Evolutionary conservation across 2,888 invertebrate genomes (phyloP), one percentile per base, ranked within the genome.

Genomic region (Mamestra brassicae): DNA sequence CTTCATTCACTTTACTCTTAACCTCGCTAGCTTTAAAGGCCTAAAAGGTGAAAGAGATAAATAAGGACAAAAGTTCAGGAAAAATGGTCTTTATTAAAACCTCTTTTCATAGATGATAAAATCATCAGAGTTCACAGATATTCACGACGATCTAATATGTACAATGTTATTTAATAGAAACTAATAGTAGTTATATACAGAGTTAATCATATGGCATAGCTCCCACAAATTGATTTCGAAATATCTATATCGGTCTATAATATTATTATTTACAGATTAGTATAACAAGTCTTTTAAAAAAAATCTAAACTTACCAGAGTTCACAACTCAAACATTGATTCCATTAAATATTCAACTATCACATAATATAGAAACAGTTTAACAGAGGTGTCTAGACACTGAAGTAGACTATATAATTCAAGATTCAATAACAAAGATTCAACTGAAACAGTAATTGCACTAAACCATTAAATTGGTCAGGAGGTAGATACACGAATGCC

Each of bases 61-160:
- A 90, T 89, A 65, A 91, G 89, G 92, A 87, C 70, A 66, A 68
- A 10, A 36, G 2, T 87, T 90, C 92, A 91, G 92, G 93, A 93
- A 95, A 94, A 94, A 92, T 93, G 93, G 93, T 92, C 91, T 95
- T 95, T 95, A 95, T 92, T 95, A 92, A 94, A 95, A 94, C 93
- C 93, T 89, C 88, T 85, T 89, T 89, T 88, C 76, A 85, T 79
- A 81, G 91, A 89, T 91, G 91, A 91, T 83, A 87, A 73, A 84
- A 86, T 89, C 90, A 90, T 87, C 91, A 88, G 83, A 91, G 91
- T 91, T 90, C 90, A 94, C 94, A 94, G 92, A 93, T 94, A 93
- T 90, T 87, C 89, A 93, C 93, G 91, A 89, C 90, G 78, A 89
- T 85, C 90, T 93, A 93, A 88, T 94, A 94, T 95, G 84, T 95